Evolutionary conservation across 2,797 vertebrate genomes (phyloP), one percentile per base, ranked within the genome.

Genomic region (Anabas testudineus): DNA sequence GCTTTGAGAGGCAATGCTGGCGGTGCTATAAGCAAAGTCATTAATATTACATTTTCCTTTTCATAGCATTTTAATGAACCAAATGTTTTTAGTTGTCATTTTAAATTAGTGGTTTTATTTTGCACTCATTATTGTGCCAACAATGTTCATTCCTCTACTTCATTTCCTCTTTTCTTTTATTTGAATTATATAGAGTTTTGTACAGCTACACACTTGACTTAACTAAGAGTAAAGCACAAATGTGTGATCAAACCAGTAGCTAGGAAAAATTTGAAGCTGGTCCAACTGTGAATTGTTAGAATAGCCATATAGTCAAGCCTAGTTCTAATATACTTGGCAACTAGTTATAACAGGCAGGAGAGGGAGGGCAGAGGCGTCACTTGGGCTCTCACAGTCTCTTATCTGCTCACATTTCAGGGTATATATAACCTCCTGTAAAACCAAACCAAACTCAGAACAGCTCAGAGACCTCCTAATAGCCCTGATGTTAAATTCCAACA

Each of bases 321-420:
- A 19, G 53, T 69, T 80, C 76, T 62, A 74, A 72, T 71, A 45
- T 32, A 63, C 73, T 58, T 67, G 64, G 65, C 63, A 80, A 26
- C 39, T 49, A 24, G 73, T 55, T 57, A 24, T 66, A 36, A 32
- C 9, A 43, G 63, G 48, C 64, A 70, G n/a, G 55, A 77, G 19
- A 49, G 66, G 56, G 58, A 67, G 58, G 67, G 61, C 47, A 67
- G 48, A 80, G 88, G 89, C 78, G 71, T 91, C 83, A 78, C 78
- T 74, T 69, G 80, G 86, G 76, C 84, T 84, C 56, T 86, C 78
- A 75, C 63, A 74, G 67, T 75, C 75, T 89, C 84, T 90, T 91
- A 90, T 91, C 90, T 88, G 78, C 91, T 92, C 85, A 93, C 85
- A 92, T 93, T 91, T 93, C 93, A 90, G 85, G 62, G 81, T 93